Evolutionary conservation across 2,113 vertebrate genomes (phyloP).

Genomic region (Hydropotes inermis): DNA sequence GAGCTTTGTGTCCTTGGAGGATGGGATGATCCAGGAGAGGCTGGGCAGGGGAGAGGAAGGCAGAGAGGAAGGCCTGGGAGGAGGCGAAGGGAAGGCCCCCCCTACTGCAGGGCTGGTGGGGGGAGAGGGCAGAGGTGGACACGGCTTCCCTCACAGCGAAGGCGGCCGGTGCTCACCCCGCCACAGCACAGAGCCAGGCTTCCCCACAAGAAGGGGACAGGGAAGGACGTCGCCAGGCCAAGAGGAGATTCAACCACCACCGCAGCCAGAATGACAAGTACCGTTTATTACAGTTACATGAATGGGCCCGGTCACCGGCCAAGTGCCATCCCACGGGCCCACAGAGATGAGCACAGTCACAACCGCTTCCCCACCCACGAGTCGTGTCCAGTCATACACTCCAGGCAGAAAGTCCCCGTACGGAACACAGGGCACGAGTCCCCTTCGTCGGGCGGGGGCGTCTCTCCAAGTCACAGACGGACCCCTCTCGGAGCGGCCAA

Average conservation of each 20-base stretch:
- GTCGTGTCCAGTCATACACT: not conserved
- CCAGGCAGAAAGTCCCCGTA: not conserved
- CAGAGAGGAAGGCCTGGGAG: not conserved
- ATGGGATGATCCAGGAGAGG: not conserved
- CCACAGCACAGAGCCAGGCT: constrained; percentile 11
- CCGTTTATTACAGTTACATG: constrained; percentile 34
- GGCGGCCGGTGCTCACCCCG: rapidly evolving
- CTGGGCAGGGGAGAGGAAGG: not conserved
- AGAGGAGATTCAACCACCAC: constrained; percentile 23
- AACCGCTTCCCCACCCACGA: not conserved
- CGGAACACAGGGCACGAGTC: not conserved
- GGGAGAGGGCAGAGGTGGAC: not conserved
- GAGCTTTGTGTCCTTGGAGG: not conserved
- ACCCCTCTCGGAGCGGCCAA: not conserved
- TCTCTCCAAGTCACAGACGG: not conserved
- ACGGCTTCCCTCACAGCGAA: not conserved
- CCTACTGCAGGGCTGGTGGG: not conserved
- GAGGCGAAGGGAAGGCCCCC: not conserved
- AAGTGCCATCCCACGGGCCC: not conserved
- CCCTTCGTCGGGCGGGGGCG: not conserved
- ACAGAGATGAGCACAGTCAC: not conserved
- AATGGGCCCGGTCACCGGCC: not conserved
- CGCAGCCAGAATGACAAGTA: constrained; percentile 25
- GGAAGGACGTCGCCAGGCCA: not conserved
- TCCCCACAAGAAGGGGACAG: not conserved